Evolutionary conservation across 2,797 vertebrate genomes (phyloP).

Genomic region (Xiphophorus birchmanni): DNA sequence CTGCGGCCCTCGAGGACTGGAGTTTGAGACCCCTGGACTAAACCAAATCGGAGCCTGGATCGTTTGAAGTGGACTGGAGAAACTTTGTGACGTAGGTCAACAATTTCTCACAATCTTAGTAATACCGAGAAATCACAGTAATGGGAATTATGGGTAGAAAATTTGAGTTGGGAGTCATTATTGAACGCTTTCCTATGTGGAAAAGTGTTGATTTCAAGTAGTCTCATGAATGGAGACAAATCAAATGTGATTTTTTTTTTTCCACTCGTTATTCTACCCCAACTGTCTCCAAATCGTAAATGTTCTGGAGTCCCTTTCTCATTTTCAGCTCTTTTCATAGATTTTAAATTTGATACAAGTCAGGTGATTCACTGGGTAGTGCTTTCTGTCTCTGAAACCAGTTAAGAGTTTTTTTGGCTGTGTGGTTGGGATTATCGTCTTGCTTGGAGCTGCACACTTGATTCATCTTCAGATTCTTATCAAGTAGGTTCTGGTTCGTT

Average conservation of each 20-base stretch:
- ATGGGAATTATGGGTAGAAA: neutral
- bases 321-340: neutral
- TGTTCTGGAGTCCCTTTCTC: neutral
- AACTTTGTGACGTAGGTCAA: neutral
- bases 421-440: neutral
- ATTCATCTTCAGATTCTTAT: neutral
- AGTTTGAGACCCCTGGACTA: neutral
- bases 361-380: neutral
- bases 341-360: neutral
- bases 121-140: neutral
- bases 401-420: constrained; percentile 1
- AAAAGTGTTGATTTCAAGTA: neutral
- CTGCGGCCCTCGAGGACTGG: no score
- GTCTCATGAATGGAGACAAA: neutral
- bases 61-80: neutral
- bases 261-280: neutral
- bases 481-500: neutral
- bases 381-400: neutral
- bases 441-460: neutral
- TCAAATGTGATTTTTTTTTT: neutral
- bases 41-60: neutral
- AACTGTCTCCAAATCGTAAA: neutral
- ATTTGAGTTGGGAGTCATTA: neutral
- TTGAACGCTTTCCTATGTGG: neutral
- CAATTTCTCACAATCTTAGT: neutral